phyloP scores from a whole-genome alignment of 2,797 vertebrate genomes.

The Perodicticus potto region DNA sequence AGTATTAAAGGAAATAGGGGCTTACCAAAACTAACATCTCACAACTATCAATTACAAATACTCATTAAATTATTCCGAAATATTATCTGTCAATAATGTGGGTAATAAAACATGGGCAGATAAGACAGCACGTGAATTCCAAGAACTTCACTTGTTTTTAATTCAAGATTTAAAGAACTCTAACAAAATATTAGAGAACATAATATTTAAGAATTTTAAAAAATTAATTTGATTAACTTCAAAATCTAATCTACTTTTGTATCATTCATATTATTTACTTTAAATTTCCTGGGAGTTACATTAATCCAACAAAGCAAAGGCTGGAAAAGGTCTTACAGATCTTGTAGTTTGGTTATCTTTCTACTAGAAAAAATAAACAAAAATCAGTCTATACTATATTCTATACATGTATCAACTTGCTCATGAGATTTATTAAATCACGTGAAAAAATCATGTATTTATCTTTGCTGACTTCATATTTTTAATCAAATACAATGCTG shows the following conservation, averaged over 20 bases:
- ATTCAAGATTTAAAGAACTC: conserved; percentile 15
- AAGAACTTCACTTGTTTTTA: not conserved
- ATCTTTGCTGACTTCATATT: not conserved
- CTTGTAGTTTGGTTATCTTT: conserved; percentile 26
- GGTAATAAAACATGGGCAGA: not conserved
- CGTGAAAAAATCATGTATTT: not conserved
- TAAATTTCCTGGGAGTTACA: conserved; percentile 10
- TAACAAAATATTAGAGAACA: not conserved
- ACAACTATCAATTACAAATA: not conserved
- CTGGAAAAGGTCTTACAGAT: not conserved
- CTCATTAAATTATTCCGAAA: not conserved
- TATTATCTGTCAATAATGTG: not conserved
- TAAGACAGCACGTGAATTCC: not conserved
- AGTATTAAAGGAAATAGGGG: not conserved
- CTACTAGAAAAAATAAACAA: not conserved
- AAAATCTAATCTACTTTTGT: conserved; percentile 47
- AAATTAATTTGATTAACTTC: not conserved
- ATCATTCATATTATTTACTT: not conserved
- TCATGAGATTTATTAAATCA: not conserved
- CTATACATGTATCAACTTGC: not conserved
- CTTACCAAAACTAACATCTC: not conserved
- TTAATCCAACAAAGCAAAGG: not conserved
- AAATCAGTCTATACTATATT: conserved; percentile 31
- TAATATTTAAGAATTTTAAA: conserved; percentile 23
- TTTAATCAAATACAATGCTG: conserved; percentile 30